Base-by-base conservation (phyloP, 2,113 vertebrate species). In the Brienomyrus brachyistius region DNA sequence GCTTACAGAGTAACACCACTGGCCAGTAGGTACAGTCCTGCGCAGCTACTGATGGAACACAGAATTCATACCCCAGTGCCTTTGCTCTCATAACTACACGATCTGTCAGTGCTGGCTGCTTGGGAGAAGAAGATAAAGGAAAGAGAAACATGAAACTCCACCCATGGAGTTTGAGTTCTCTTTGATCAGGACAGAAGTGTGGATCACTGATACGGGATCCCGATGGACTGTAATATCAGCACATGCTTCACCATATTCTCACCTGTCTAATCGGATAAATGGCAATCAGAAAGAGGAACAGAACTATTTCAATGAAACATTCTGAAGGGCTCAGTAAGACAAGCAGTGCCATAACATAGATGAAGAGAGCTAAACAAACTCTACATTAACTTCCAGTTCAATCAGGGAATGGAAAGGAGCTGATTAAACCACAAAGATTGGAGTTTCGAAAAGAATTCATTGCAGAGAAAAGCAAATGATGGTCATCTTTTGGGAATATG, bases 1-100 rank as follows among this genome's bases (percentile, higher is more conserved):
- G 27, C 74, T 1, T 85, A 91, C 50, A 84, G 86, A 45, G 17
- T 66, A 10, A 91, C 89, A 17, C 43, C 45, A 1, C 31, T 91
- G 23, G 15, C 70, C 27, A 90, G 87, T 35, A 74, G 86, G 3
- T 86, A 52, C 48, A 84, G 56, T n/a, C 48, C 48, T 9, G 35
- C 48, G 1, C 21, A 91, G 11, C 21, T 91, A 8, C 87, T 88
- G 1, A 90, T 88, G 74, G 86, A 89, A 3, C 5, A 59, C 35
- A 21, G 62, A 62, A 56, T 47, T 62, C 56, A 10, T 21, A 86
- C 82, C 48, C 82, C 56, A 1, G 9, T 45, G 82, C 82, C 47
- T 48, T 21, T 85, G 45, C 3, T 47, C 43, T 23, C 80, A 84
- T 45, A 85, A 48, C 23, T 50, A 85, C 82, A 21, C 0, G 45